These are phyloP conservation scores for Botrylloides violaceus DNA, from an alignment of 23 tunicate genomes.

Conservation along the genomic window DNA sequence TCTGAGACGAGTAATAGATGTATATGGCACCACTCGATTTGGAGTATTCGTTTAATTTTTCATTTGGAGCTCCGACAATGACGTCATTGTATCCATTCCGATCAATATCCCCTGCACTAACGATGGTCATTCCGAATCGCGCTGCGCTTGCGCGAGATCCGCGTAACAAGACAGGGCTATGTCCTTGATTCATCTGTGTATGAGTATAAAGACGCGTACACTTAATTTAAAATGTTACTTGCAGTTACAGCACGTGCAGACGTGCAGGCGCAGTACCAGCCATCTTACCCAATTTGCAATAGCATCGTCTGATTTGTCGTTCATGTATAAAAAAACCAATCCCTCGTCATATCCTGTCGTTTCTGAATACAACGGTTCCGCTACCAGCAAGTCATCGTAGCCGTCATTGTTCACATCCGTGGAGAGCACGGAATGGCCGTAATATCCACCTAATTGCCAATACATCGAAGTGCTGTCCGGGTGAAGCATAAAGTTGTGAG, in stretches of 20 bases:
- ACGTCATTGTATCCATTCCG: slow-evolving; percentile 26
- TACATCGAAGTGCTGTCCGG: background rate
- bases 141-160: slow-evolving; percentile 8
- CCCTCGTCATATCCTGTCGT: slow-evolving; percentile 34
- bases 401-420: slow-evolving; percentile 24
- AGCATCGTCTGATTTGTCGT: slow-evolving; percentile 7
- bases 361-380: slow-evolving; percentile 27
- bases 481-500: background rate
- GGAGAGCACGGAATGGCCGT: slow-evolving; percentile 21
- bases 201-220: too few relatives aligned
- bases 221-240: too few relatives aligned
- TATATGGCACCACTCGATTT: slow-evolving; percentile 29
- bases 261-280: too few relatives aligned
- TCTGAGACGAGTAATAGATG: slow-evolving; percentile 18
- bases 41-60: background rate
- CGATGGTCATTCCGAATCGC: slow-evolving; percentile 23
- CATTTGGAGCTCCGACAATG: slow-evolving; percentile 31
- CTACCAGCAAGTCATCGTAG: slow-evolving; percentile 26
- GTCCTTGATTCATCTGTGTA: background rate
- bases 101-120: slow-evolving; percentile 32
- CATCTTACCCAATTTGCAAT: slow-evolving; percentile 6
- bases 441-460: slow-evolving; percentile 34
- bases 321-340: slow-evolving; percentile 29
- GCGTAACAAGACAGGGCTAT: background rate
- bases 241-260: too few relatives aligned